These are phyloP conservation scores for Nerophis ophidion DNA, from an alignment of 2,113 vertebrate genomes.

Conservation along the genomic window DNA sequence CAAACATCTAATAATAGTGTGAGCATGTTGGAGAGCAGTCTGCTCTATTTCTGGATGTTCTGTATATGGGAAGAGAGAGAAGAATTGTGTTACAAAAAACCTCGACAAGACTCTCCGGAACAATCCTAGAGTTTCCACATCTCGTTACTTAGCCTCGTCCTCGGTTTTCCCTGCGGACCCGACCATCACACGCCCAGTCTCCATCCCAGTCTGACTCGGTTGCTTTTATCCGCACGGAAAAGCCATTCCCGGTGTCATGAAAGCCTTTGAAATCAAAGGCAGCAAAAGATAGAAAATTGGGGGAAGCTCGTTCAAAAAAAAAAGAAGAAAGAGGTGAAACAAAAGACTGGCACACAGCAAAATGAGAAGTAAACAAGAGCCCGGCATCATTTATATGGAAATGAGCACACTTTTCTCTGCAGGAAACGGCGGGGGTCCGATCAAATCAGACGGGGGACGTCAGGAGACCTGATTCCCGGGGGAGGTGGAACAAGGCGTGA, in stretches of 20 bases:
- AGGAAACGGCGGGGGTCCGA: conserved; percentile 22
- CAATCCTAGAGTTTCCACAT: conserved; percentile 21
- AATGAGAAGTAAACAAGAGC: conserved; percentile 25
- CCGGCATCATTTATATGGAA: conserved; percentile 52
- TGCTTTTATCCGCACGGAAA: conserved; percentile 39
- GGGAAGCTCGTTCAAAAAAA: neutral
- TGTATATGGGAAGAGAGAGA: conserved; percentile 20
- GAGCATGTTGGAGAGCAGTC: conserved; percentile 33
- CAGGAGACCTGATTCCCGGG: conserved; percentile 17
- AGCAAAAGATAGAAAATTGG: conserved; percentile 1
- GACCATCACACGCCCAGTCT: conserved; percentile 8
- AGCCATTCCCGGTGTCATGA: conserved; percentile 12
- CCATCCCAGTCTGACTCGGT: conserved; percentile 25
- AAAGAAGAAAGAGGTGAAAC: no score
- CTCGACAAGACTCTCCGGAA: conserved; percentile 19
- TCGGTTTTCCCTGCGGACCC: conserved; percentile 1
- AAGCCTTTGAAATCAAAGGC: conserved; percentile 21
- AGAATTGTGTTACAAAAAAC: conserved; percentile 43
- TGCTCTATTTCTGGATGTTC: conserved; percentile 45
- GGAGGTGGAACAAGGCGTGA: conserved; percentile 24
- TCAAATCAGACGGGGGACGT: conserved; percentile 35
- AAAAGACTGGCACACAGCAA: conserved; percentile 9
- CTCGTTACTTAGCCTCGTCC: no score
- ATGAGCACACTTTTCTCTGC: conserved; percentile 37
- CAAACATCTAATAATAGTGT: conserved; percentile 31